Evolutionary conservation across 2,888 invertebrate species (phyloP).

Genomic region (Sclerodermus sp.): DNA sequence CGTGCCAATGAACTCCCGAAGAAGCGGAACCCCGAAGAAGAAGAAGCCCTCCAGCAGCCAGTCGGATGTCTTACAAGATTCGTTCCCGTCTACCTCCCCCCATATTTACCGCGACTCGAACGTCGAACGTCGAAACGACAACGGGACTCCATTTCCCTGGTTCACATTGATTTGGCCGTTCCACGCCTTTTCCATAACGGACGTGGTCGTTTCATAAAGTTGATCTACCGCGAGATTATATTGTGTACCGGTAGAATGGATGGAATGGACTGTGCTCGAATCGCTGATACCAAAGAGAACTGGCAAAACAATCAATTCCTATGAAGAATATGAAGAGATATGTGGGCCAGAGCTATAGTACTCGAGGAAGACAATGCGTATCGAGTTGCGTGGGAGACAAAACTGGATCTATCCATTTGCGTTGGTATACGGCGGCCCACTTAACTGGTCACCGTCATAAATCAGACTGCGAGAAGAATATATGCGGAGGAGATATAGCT

Average conservation of each 20-base stretch:
- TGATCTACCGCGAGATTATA: too few species aligned
- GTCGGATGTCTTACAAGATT: constrained; percentile 43
- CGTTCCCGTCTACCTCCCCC: constrained; percentile 26
- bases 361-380: constrained; percentile 16
- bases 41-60: constrained; percentile 28
- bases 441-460: constrained; percentile 30
- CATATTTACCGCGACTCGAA: constrained; percentile 19
- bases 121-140: too few species aligned
- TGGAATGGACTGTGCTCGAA: too few species aligned
- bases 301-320: too few species aligned
- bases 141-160: too few species aligned
- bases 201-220: too few species aligned
- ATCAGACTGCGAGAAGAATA: constrained; percentile 27
- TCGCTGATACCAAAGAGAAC: too few species aligned
- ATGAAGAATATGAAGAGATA: too few species aligned
- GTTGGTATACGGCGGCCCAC: constrained; percentile 26
- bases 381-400: constrained; percentile 15
- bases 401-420: constrained; percentile 14
- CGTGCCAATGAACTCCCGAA: constrained; percentile 16
- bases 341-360: not conserved
- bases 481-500: constrained; percentile 10
- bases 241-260: too few species aligned
- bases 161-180: too few species aligned
- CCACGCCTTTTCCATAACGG: too few species aligned
- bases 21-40: constrained; percentile 30